Conservation (phyloP, 2,888 invertebrate genomes). For the Oxyteleia sp. region DNA sequence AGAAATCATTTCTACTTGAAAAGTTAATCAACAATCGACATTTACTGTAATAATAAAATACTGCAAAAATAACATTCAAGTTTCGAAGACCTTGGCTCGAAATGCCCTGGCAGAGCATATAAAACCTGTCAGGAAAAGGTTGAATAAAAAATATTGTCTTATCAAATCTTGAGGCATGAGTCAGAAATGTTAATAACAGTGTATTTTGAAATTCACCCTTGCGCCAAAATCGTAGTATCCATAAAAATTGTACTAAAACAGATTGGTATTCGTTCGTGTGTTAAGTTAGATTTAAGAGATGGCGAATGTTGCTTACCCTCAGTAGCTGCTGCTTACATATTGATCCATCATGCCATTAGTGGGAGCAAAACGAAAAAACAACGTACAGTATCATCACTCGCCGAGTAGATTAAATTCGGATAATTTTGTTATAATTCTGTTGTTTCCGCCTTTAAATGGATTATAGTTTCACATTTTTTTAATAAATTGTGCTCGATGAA, state of each 20-base stretch:
- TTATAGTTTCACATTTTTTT: slow-evolving; percentile 14
- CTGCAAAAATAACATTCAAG: too few species aligned
- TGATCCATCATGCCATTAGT: slow-evolving; percentile 71
- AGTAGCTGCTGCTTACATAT: slow-evolving; percentile 71
- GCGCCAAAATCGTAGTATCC: slow-evolving; percentile 55
- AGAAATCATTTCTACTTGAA: too few species aligned
- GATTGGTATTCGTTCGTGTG: slow-evolving; percentile 71
- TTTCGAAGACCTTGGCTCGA: too few species aligned
- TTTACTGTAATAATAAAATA: too few species aligned
- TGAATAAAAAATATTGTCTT: slow-evolving; percentile 51
- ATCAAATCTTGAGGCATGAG: slow-evolving; percentile 29
- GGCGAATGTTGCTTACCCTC: slow-evolving; percentile 70
- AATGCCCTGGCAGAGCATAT: too few species aligned
- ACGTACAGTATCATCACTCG: slow-evolving; percentile 60
- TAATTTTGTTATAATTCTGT: slow-evolving; percentile 44
- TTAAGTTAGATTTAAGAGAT: slow-evolving; percentile 71
- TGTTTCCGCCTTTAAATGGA: slow-evolving; percentile 25
- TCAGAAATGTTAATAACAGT: slow-evolving; percentile 62
- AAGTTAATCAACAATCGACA: too few species aligned
- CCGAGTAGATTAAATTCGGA: slow-evolving; percentile 59
- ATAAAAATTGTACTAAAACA: slow-evolving; percentile 71
- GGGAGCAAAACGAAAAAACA: slow-evolving; percentile 68
- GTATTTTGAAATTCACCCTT: slow-evolving; percentile 67
- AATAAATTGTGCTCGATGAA: too few species aligned
- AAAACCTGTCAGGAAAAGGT: slow-evolving; percentile 39